phyloP scores from a whole-genome alignment of 2,888 invertebrate species.

The Agriopis marginaria region DNA sequence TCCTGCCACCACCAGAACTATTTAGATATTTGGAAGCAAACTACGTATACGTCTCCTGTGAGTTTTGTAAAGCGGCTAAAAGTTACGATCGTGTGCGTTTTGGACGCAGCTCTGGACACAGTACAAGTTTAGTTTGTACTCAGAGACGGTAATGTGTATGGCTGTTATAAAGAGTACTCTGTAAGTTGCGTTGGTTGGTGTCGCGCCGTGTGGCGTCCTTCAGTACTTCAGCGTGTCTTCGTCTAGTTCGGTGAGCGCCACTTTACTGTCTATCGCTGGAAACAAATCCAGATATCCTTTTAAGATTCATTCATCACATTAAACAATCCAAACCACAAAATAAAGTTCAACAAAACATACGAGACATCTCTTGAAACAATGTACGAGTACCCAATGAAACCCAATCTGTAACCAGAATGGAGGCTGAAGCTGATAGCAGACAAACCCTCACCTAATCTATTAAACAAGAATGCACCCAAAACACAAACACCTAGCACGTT shows the following conservation, averaged over 20 bases:
- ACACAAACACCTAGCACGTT: background rate
- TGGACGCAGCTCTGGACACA: background rate
- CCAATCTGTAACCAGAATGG: no score
- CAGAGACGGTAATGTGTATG: slow-evolving; percentile 3
- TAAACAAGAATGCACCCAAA: background rate
- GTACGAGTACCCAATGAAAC: no score
- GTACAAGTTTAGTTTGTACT: slow-evolving; percentile 2
- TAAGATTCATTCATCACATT: background rate
- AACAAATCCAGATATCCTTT: slow-evolving; percentile 35
- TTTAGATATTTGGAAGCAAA: background rate
- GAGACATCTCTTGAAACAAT: no score
- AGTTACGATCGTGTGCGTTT: background rate
- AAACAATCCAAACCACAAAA: background rate
- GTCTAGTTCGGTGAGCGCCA: slow-evolving; percentile 77
- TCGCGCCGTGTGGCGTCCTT: slow-evolving; percentile 39
- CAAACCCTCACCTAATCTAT: background rate
- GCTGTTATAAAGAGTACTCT: background rate
- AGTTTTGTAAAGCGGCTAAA: slow-evolving; percentile 35
- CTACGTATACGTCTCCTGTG: background rate
- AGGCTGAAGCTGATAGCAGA: background rate
- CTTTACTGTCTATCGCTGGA: slow-evolving; percentile 83
- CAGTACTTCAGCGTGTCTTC: slow-evolving; percentile 79
- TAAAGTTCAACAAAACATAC: background rate
- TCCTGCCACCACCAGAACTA: background rate
- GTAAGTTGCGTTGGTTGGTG: slow-evolving; percentile 4